Evolutionary conservation across 1,140 invertebrate genomes (phyloP).

Genomic region (Metaphire vulgaris): DNA sequence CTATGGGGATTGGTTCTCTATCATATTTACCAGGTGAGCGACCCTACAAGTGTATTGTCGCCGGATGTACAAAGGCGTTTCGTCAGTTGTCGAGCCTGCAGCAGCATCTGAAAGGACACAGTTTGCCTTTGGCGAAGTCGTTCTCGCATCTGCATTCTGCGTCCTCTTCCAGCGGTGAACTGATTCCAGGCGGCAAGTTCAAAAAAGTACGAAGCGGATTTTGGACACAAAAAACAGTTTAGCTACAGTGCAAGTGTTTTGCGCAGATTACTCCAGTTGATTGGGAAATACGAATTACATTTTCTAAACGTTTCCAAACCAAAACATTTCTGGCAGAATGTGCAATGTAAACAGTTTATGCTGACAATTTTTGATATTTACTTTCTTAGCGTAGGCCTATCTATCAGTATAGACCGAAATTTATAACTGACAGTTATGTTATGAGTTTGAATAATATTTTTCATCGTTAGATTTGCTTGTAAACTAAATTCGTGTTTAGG

Average conservation of each 20-base stretch:
- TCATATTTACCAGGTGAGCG: too few relatives aligned
- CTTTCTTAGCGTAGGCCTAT: too few relatives aligned
- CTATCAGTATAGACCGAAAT: too few relatives aligned
- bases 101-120: constrained; percentile 79
- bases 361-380: not conserved
- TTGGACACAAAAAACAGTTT: not conserved
- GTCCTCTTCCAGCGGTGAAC: not conserved
- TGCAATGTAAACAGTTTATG: not conserved
- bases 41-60: too few relatives aligned
- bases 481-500: too few relatives aligned
- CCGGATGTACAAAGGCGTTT: not conserved
- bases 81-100: not conserved
- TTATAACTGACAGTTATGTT: too few relatives aligned
- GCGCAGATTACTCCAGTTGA: not conserved
- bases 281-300: too few relatives aligned
- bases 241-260: not conserved
- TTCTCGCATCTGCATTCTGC: not conserved
- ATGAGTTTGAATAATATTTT: too few relatives aligned
- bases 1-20: too few relatives aligned
- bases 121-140: not conserved
- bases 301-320: not conserved
- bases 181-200: not conserved
- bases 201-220: not conserved
- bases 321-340: not conserved
- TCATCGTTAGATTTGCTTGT: too few relatives aligned